phyloP scores from a whole-genome alignment of 2,888 invertebrate species.

The Diloba caeruleocephala region DNA sequence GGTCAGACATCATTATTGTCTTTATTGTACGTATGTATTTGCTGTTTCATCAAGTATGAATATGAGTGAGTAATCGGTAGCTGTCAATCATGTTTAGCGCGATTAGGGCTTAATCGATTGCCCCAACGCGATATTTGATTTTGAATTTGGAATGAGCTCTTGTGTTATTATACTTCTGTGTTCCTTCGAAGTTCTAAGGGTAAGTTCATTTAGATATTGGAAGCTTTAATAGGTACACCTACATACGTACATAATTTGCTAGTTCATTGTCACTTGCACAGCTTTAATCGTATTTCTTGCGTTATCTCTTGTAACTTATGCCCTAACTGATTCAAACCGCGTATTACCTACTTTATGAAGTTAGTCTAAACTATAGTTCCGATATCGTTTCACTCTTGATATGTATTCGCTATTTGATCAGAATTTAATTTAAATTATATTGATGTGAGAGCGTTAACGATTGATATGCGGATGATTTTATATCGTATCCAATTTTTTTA shows the following conservation, averaged over 20 bases:
- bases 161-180: conserved; percentile 5
- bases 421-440: too few species aligned
- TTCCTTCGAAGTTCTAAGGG: conserved; percentile 1
- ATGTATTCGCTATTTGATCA: too few species aligned
- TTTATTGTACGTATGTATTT: conserved; percentile 19
- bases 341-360: too few species aligned
- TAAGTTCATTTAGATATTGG: conserved; percentile 5
- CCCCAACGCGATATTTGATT: conserved; percentile 11
- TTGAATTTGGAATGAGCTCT: conserved; percentile 19
- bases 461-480: too few species aligned
- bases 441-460: too few species aligned
- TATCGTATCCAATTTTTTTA: too few species aligned
- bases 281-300: conserved; percentile 3
- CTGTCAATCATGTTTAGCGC: conserved; percentile 13
- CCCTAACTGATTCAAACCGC: too few species aligned
- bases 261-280: conserved; percentile 1
- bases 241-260: conserved; percentile 2
- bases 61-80: conserved; percentile 10
- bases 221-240: not conserved
- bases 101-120: conserved; percentile 15
- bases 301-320: conserved; percentile 3
- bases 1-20: conserved; percentile 42
- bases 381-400: too few species aligned
- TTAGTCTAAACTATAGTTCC: not conserved
- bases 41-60: conserved; percentile 4